These are phyloP conservation scores for Anastrepha ludens DNA, from an alignment of 1,140 invertebrate species.

Conservation along the genomic window DNA sequence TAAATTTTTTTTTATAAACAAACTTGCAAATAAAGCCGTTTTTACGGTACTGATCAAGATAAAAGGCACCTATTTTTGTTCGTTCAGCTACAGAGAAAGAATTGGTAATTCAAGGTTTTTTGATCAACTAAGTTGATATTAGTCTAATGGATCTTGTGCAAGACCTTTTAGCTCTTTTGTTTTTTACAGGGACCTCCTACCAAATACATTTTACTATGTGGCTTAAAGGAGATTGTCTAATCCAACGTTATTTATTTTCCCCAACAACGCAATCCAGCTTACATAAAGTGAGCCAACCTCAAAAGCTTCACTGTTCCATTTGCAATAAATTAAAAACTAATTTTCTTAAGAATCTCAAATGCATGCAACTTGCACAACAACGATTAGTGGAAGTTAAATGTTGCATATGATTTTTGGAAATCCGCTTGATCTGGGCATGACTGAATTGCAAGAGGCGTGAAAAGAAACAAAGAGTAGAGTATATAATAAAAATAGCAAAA, in stretches of 20 bases:
- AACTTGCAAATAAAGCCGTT: too few relatives aligned
- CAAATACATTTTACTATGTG: background rate
- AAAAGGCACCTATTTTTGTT: too few relatives aligned
- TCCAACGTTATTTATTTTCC: background rate
- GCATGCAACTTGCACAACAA: background rate
- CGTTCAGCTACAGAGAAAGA: too few relatives aligned
- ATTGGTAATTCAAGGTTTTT: too few relatives aligned
- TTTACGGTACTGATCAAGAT: too few relatives aligned
- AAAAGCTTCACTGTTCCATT: background rate
- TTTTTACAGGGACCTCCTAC: too few relatives aligned
- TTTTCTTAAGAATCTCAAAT: slow-evolving; percentile 27
- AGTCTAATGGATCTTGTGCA: too few relatives aligned
- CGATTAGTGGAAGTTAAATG: slow-evolving; percentile 39
- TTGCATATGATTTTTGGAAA: slow-evolving; percentile 41
- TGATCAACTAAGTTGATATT: too few relatives aligned
- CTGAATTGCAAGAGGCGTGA: background rate
- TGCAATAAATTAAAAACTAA: slow-evolving; percentile 46
- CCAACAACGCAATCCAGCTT: background rate
- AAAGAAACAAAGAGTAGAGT: background rate
- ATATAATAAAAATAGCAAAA: background rate
- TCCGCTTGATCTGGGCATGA: background rate
- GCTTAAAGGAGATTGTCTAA: background rate
- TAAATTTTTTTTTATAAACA: too few relatives aligned
- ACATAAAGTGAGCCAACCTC: background rate
- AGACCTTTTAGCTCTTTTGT: too few relatives aligned